Evolutionary conservation across 1,140 invertebrate species (phyloP), one percentile per base, ranked within the genome.

Genomic region (Apis mellifera): DNA sequence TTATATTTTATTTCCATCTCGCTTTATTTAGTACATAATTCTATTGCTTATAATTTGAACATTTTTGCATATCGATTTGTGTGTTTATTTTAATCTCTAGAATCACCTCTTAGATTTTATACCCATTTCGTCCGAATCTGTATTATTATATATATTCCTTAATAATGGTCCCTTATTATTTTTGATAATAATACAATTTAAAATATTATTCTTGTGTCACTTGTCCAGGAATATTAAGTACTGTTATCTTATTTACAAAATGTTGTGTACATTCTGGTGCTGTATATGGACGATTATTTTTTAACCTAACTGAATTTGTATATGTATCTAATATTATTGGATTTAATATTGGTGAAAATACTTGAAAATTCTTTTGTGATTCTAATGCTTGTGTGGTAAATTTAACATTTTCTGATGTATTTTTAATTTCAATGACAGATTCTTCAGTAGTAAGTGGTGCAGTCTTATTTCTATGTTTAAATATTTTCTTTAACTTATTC

Each of bases 181-280:
- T 42, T 42, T 42, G 32, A 42, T 54, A 80, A 5, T 60, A n/a
- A 79, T 70, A 82, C 0, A 82, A 76, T 82, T 82, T 77, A 64
- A 74, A 50, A 64, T 76, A 19, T 81, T 62, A 75, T 89, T 69
- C 79, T 48, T 90, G 79, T 85, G 74, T 82, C 76, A 91, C 89
- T 89, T 91, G 90, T 65, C 91, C 90, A 68, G 91, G 91, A 81
- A 91, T 91, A 15, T 84, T 90, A 59, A 85, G 78, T 80, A 84
- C 64, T 59, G 82, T 73, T 21, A 74, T 73, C 75, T 87, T 83
- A 62, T 78, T 78, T 52, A 83, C 50, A 62, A 74, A 74, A 68
- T 60, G 72, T 70, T 86, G 84, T 1, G 87, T 85, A 66, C 75
- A 70, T 77, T 69, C 84, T 54, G 91, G 91, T 26, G 91, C 91